Conservation (phyloP, 2,113 vertebrate species). For the Oncorhynchus clarkii region DNA sequence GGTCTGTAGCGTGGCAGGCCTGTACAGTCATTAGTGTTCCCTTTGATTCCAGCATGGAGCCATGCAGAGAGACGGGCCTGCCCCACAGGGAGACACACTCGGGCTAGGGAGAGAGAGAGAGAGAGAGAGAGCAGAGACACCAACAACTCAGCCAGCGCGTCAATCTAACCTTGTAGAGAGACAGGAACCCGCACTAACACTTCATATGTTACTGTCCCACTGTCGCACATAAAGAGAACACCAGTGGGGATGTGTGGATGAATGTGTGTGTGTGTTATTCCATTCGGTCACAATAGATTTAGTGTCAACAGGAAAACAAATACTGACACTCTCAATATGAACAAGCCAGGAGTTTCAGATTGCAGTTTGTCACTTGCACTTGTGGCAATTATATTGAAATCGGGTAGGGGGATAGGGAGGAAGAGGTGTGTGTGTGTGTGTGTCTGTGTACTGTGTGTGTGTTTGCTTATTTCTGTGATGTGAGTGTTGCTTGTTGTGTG, state of each 20-base stretch:
- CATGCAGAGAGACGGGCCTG: conserved; percentile 15
- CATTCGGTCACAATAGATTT: neutral
- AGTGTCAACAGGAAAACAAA: neutral
- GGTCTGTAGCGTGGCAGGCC: neutral
- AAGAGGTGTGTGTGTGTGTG: too few species aligned
- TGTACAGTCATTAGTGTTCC: neutral
- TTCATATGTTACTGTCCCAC: too few species aligned
- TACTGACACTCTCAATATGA: neutral
- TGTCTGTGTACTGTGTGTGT: neutral
- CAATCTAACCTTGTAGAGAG: too few species aligned
- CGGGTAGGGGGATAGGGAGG: neutral
- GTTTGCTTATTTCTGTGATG: neutral
- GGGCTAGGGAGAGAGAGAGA: neutral
- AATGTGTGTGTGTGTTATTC: neutral
- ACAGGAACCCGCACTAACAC: too few species aligned
- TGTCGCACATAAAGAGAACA: neutral
- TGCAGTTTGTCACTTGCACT: conserved; percentile 3
- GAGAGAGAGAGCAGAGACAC: neutral
- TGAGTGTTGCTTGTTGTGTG: too few species aligned
- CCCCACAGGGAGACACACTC: conserved; percentile 1
- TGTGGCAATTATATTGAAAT: neutral
- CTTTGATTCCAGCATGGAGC: conserved; percentile 40
- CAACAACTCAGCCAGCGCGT: too few species aligned
- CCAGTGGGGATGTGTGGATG: neutral
- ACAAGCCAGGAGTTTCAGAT: neutral